A percentile compares a stretch with the other conserved stretches of the same genome.
Evolutionary conservation across 2,888 invertebrate species (phyloP).

Genomic region (Eulithis prunata): DNA sequence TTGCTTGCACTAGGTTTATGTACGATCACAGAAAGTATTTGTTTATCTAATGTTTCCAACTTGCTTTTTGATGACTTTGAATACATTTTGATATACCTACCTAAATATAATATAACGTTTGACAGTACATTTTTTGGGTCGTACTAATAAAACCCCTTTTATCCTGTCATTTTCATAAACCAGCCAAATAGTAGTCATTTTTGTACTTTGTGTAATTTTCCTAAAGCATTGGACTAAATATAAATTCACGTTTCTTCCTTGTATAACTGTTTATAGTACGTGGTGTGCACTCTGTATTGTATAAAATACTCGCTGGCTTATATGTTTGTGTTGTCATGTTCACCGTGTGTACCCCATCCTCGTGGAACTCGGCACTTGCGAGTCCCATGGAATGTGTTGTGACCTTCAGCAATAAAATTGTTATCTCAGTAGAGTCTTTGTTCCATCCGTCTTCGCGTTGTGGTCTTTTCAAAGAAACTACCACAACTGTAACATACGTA

Average conservation of each 20-base stretch:
- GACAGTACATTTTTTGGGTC: conserved; percentile 30
- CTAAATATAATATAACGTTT: conserved; percentile 18
- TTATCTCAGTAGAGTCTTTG: conserved; percentile 57
- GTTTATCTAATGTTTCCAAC: conserved; percentile 12
- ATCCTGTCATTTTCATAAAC: conserved; percentile 74
- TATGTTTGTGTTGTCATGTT: conserved; percentile 46
- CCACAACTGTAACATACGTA: conserved; percentile 73
- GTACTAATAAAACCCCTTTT: conserved; percentile 62
- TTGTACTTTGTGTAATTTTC: conserved; percentile 42
- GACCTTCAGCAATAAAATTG: conserved; percentile 74
- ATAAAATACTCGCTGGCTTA: conserved; percentile 50
- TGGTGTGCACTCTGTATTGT: conserved; percentile 56
- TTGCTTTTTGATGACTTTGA: conserved; percentile 20
- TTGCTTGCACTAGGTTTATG: conserved; percentile 66
- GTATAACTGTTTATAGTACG: conserved; percentile 56
- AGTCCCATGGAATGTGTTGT: conserved; percentile 52
- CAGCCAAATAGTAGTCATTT: conserved; percentile 43
- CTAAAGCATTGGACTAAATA: conserved; percentile 40
- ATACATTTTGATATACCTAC: conserved; percentile 18
- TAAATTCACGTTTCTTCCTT: conserved; percentile 45
- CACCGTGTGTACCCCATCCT: conserved; percentile 47
- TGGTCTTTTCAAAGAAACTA: conserved; percentile 69
- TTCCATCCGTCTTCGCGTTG: conserved; percentile 68
- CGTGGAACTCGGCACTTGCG: conserved; percentile 18
- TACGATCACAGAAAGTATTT: conserved; percentile 33